These are phyloP conservation scores for Leucopsar rothschildi DNA, from an alignment of 2,113 vertebrate genomes.

Conservation along the genomic window DNA sequence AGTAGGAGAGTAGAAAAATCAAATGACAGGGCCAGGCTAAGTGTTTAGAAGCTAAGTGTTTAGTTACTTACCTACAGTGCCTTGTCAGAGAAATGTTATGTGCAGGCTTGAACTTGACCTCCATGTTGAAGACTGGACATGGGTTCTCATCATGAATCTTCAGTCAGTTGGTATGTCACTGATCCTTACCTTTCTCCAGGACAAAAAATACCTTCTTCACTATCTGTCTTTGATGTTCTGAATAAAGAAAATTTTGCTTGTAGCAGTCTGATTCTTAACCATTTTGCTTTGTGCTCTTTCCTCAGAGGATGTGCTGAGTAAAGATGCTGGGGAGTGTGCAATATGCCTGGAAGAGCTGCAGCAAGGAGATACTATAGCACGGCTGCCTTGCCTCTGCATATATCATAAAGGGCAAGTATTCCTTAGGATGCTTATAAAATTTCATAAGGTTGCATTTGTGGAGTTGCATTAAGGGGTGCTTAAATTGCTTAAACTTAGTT, in stretches of 20 bases:
- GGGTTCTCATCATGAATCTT: not conserved
- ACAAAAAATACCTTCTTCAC: not conserved
- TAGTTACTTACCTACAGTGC: not conserved
- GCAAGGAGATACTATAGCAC: conserved; percentile 94
- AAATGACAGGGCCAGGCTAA: not conserved
- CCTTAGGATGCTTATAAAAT: not conserved
- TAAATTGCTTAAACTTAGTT: not conserved
- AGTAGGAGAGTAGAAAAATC: not conserved
- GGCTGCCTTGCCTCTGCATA: conserved; percentile 95
- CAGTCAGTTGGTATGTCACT: not conserved
- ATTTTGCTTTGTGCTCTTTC: conserved; percentile 40
- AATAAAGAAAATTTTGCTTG: not conserved
- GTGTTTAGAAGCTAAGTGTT: not conserved
- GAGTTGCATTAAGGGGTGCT: not conserved
- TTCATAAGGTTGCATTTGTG: not conserved
- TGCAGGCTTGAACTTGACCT: not conserved
- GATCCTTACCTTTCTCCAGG: not conserved
- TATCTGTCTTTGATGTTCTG: not conserved
- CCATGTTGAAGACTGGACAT: not conserved
- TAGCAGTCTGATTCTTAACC: not conserved
- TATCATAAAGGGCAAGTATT: conserved; percentile 91
- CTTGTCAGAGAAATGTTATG: not conserved
- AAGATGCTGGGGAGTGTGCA: conserved; percentile 94
- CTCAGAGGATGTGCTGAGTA: conserved; percentile 91
- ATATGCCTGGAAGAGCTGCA: conserved; percentile 94